phyloP scores from a whole-genome alignment of 2,113 vertebrate species.

The Porphyrio hochstetteri region DNA sequence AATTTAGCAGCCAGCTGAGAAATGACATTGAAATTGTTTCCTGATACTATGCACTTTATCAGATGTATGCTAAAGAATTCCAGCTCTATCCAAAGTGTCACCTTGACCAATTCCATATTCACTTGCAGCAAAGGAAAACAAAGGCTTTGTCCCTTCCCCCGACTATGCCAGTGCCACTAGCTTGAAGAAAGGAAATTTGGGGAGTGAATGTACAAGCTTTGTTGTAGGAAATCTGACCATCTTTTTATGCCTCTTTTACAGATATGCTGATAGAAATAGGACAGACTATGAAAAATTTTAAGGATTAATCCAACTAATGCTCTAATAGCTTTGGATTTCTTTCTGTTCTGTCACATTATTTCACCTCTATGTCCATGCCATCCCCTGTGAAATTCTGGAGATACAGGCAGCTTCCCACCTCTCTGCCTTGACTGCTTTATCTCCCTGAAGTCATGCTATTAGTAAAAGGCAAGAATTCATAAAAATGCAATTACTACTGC shows the following conservation, averaged over 20 bases:
- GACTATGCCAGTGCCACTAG: background rate
- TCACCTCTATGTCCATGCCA: background rate
- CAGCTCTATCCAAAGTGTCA: background rate
- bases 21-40: background rate
- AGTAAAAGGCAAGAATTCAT: background rate
- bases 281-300: background rate
- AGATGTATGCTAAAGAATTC: background rate
- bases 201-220: background rate
- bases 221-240: background rate
- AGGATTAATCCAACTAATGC: background rate
- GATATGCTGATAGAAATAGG: background rate
- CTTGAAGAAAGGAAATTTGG: background rate
- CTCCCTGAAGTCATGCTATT: background rate
- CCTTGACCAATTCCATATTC: background rate
- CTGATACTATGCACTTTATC: background rate
- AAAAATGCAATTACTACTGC: background rate
- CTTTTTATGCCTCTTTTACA: background rate
- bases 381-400: background rate
- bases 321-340: background rate
- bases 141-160: background rate
- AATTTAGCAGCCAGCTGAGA: conserved; percentile 5
- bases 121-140: background rate
- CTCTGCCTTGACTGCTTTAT: background rate
- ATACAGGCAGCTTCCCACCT: background rate
- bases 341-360: background rate